These are phyloP conservation scores for Zygogramma bicolorata DNA, from an alignment of 2,888 invertebrate species.

Conservation along the genomic window DNA sequence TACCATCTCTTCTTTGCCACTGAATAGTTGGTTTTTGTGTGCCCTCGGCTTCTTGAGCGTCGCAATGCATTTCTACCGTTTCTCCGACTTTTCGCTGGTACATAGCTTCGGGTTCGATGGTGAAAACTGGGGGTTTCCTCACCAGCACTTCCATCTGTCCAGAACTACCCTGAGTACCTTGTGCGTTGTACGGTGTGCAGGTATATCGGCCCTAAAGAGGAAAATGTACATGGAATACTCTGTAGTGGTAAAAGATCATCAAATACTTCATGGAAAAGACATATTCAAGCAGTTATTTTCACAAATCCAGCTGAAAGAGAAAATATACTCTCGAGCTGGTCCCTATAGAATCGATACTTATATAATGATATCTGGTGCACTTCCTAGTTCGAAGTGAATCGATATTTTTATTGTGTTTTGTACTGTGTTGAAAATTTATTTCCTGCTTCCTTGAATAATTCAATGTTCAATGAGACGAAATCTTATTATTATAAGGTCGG, in stretches of 20 bases:
- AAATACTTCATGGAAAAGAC: not conserved
- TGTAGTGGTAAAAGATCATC: not conserved
- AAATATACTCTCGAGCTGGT: too few species aligned
- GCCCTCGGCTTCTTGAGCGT: slow-evolving; percentile 91
- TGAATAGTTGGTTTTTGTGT: slow-evolving; percentile 90
- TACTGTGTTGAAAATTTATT: too few species aligned
- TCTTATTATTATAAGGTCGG: too few species aligned
- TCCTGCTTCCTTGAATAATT: too few species aligned
- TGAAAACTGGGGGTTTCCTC: slow-evolving; percentile 93
- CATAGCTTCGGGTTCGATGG: slow-evolving; percentile 88
- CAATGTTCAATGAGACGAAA: too few species aligned
- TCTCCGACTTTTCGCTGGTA: slow-evolving; percentile 92
- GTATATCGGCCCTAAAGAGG: slow-evolving; percentile 82
- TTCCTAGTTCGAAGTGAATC: too few species aligned
- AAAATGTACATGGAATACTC: not conserved
- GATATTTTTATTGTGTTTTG: too few species aligned
- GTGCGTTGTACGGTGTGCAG: slow-evolving; percentile 95
- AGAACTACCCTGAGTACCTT: slow-evolving; percentile 94
- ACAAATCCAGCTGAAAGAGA: too few species aligned
- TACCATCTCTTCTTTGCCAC: slow-evolving; percentile 90
- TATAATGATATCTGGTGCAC: too few species aligned
- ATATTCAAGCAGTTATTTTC: not conserved
- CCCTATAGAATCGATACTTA: too few species aligned
- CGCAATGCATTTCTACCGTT: slow-evolving; percentile 95
- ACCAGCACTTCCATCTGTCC: slow-evolving; percentile 82